Evolutionary conservation across 2,888 invertebrate species (phyloP), one percentile per base, ranked within the genome.

Genomic region (Brenthis daphne): DNA sequence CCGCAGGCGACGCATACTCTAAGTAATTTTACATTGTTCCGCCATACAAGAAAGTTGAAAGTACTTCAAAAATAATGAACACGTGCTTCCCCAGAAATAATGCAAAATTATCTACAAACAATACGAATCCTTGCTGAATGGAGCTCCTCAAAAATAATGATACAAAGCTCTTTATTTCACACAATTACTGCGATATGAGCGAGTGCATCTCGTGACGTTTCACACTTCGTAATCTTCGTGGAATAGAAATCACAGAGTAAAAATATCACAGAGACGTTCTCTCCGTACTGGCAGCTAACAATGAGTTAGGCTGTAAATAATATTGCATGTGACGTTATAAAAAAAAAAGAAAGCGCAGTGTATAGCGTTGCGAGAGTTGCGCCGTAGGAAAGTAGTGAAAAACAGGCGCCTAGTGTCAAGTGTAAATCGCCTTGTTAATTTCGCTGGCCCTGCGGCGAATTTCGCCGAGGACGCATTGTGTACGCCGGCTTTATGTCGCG

Each of bases 381-480:
- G 77, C 77, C 57, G 79, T 81, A 81, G 83, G 82, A 88, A 86
- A 88, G 87, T 87, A 87, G 89, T 87, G 86, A 85, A 90, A 91
- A 89, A 86, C 88, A 89, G 86, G 79, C 83, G 84, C 85, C 88
- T 88, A 88, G 91, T 90, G 92, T 90, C 90, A 91, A 93, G 93
- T 90, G 90, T 92, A 93, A 92, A 93, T 93, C 92, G 91, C 92
- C 92, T 93, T 93, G 93, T 93, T 93, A 93, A 93, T 93, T 92
- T 92, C 85, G 81, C 85, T 83, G 82, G 85, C 84, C 93, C 92
- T 89, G 93, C 93, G 93, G 93, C 93, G 86, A 92, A 92, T 91
- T 92, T 92, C 82, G 87, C 87, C 84, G 91, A 93, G 92, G 90
- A 92, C 87, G 89, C 86, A 92, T 92, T 93, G 93, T 92, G 89